Conservation (phyloP, 2,113 vertebrate genomes). For the Zosterops borbonicus region DNA sequence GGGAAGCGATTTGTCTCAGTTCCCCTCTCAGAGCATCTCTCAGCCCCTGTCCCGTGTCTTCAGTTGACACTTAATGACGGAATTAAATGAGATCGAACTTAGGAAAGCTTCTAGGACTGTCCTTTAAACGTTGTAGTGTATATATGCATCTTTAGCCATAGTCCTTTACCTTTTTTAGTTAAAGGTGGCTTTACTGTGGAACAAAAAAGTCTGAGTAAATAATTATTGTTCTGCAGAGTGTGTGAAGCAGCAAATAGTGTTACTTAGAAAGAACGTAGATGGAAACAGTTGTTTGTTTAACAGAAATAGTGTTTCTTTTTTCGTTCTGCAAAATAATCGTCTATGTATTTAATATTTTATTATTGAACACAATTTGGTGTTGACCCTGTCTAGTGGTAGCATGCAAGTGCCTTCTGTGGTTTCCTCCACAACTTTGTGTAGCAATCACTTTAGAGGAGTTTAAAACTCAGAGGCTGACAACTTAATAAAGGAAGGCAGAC, state of each 20-base stretch:
- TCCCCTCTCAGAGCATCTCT: too few relatives aligned
- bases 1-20: not conserved
- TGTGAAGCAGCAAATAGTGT: not conserved
- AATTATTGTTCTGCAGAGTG: not conserved
- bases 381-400: not conserved
- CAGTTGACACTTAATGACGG: not conserved
- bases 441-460: not conserved
- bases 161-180: not conserved
- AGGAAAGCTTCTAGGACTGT: not conserved
- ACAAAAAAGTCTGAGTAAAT: not conserved
- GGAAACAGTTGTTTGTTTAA: not conserved
- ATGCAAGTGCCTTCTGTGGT: not conserved
- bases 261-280: not conserved
- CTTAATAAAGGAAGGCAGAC: not conserved
- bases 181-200: not conserved
- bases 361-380: not conserved
- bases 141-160: not conserved
- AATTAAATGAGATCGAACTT: not conserved
- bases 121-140: accelerated
- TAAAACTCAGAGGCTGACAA: not conserved
- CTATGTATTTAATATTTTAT: not conserved
- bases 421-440: not conserved
- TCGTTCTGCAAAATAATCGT: accelerated
- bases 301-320: not conserved
- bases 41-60: not conserved